phyloP scores from a whole-genome alignment of 2,888 invertebrate genomes.

The Lutraria lutraria region DNA sequence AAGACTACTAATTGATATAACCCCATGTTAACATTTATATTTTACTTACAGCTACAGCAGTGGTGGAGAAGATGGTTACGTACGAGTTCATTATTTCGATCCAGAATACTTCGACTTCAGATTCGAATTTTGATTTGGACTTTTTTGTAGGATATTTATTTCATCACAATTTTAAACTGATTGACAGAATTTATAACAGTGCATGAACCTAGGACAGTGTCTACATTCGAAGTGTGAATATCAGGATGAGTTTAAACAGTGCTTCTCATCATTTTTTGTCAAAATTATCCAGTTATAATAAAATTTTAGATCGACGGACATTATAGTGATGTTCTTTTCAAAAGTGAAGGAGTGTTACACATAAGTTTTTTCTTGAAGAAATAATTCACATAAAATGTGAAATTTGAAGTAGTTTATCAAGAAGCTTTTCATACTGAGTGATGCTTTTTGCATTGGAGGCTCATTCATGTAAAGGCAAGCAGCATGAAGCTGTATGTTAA shows the following conservation, averaged over 20 bases:
- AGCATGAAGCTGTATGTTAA: no score
- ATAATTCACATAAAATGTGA: no score
- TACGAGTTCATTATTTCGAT: constrained; percentile 98
- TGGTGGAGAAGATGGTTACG: constrained; percentile 99
- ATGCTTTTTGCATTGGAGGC: no score
- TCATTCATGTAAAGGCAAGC: no score
- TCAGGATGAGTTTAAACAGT: constrained; percentile 22
- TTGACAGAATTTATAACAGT: not conserved
- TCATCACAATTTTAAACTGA: not conserved
- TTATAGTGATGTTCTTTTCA: constrained; percentile 28
- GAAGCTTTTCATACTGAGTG: no score
- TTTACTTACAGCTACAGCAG: constrained; percentile 92
- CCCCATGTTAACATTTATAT: constrained; percentile 24
- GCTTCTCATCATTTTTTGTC: constrained; percentile 22
- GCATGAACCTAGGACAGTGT: not conserved
- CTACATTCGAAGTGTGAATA: not conserved
- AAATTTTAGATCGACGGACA: constrained; percentile 62
- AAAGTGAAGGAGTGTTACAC: not conserved
- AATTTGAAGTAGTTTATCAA: no score
- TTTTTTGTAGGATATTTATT: constrained; percentile 35
- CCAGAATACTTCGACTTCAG: constrained; percentile 98
- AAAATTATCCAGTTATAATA: constrained; percentile 44
- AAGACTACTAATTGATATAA: not conserved
- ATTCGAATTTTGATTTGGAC: constrained; percentile 91
- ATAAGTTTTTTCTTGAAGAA: no score